A percentile compares a stretch with the other conserved stretches of the same genome.
phyloP scores from a whole-genome alignment of 2,113 vertebrate species.

The Garra rufa region DNA sequence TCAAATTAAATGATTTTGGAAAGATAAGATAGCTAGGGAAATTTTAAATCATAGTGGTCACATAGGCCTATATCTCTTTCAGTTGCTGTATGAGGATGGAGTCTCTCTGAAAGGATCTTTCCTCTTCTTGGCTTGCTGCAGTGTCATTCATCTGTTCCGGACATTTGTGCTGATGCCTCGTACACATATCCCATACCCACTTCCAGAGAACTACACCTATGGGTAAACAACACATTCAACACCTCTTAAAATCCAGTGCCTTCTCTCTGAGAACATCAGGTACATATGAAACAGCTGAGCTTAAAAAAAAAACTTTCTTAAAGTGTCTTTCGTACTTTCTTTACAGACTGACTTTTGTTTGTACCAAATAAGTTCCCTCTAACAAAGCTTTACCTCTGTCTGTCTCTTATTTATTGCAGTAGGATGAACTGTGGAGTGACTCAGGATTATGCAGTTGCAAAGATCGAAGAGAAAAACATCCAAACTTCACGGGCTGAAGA shows the following conservation, averaged over 20 bases:
- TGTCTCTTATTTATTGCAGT: slow-evolving; percentile 4
- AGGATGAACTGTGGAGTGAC: slow-evolving; percentile 68
- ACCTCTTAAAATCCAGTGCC: not conserved
- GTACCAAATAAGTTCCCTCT: not conserved
- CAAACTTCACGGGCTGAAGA: slow-evolving; percentile 1
- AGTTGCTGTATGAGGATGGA: slow-evolving; percentile 82
- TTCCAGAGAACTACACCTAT: slow-evolving; percentile 82
- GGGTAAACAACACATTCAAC: slow-evolving; percentile 76
- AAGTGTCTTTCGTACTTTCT: no score
- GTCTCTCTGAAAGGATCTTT: slow-evolving; percentile 80
- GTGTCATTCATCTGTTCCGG: slow-evolving; percentile 80
- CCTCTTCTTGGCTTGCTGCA: slow-evolving; percentile 84
- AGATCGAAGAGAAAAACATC: not conserved
- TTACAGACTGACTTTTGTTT: not conserved
- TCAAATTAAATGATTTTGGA: not conserved
- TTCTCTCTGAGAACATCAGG: not conserved
- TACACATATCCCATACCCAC: slow-evolving; percentile 81
- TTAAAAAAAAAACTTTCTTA: no score
- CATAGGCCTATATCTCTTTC: slow-evolving; percentile 14
- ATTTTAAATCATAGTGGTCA: not conserved
- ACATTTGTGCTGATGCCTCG: slow-evolving; percentile 88
- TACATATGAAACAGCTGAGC: not conserved
- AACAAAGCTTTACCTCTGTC: not conserved
- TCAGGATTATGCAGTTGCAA: not conserved
- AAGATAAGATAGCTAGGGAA: not conserved